Evolutionary conservation across 1,140 invertebrate species (phyloP), one percentile per base, ranked within the genome.

Genomic region (Reticulitermes speratus): DNA sequence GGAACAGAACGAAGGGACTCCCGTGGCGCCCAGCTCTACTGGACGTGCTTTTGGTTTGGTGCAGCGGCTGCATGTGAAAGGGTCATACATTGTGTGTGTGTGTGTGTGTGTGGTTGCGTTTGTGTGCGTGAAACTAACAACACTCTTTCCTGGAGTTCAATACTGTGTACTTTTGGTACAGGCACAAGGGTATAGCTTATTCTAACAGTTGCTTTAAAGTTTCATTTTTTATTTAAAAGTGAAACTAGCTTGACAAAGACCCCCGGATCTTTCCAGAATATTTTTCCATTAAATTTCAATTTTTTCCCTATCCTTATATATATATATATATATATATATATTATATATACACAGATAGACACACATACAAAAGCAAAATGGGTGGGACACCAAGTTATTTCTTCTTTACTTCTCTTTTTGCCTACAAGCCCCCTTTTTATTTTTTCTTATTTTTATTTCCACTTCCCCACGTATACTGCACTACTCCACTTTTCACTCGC

Each of bases 251-350:
- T 75, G 25, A 75, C n/a, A 75, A 75, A 75, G 65, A 75, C 65
- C 65, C 52, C 7, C 65, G n/a, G 3, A 75, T 75, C n/a, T 30
- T 30, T 30, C 65, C 65, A 75, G 65, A 75, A 75, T 75, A 75
- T 75, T 75, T 75, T 75, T 75, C 65, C 65, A 75, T 75, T 75
- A 75, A 75, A 75, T 75, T 75, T 75, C 65, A 75, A 75, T 75
- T 75, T 75, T 30, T 75, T 30, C 65, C n/a, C n/a, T 23, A 75
- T 75, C 65, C 25, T 2, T 75, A 75, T 19, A 16, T 55, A 55
- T 55, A 55, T 55, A 55, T 25, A 75, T 7, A 16, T 5, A 75
- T 3, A 75, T 3, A 16, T 25, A 75, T 25, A 75, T 8, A 30
- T 7, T 5, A 38, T 5, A 38, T 5, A 38, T 5, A 38, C 38